These are phyloP conservation scores for Sylvia borin DNA, from an alignment of 2,797 vertebrate species.

Conservation along the genomic window DNA sequence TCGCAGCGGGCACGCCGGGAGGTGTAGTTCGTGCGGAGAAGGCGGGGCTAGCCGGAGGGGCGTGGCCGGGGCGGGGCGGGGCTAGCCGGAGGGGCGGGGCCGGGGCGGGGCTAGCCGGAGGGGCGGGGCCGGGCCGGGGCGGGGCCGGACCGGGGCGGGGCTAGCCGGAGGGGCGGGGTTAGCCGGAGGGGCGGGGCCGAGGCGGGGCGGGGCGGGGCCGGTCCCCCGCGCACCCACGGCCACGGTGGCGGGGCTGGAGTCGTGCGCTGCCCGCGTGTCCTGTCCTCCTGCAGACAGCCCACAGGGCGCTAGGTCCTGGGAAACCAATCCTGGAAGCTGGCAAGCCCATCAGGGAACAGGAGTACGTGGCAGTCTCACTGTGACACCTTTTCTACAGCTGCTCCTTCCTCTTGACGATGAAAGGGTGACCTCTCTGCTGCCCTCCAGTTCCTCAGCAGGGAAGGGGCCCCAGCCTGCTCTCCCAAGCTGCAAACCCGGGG, in stretches of 20 bases:
- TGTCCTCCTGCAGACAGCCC: not conserved
- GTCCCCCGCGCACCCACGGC: not conserved
- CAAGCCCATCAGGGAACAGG: not conserved
- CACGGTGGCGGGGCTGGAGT: fast-evolving
- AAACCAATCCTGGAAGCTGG: fast-evolving
- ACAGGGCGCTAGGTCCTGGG: fast-evolving
- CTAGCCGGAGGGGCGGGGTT: fast-evolving
- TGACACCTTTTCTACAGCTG: not conserved
- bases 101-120: fast-evolving
- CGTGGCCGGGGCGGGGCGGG: fast-evolving
- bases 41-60: fast-evolving
- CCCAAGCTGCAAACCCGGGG: fast-evolving
- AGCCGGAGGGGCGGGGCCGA: too few species aligned
- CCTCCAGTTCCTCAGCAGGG: not conserved
- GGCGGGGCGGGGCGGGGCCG: too few species aligned
- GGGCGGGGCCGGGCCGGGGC: too few species aligned
- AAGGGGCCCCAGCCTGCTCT: not conserved
- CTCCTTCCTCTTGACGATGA: not conserved
- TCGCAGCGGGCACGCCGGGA: not conserved
- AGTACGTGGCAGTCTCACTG: fast-evolving
- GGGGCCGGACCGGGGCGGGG: too few species aligned
- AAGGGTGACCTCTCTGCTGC: not conserved
- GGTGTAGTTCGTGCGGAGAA: not conserved
- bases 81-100: fast-evolving
- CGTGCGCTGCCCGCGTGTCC: fast-evolving